phyloP scores from a whole-genome alignment of 1,140 invertebrate species.

The Brachystomella parvula region DNA sequence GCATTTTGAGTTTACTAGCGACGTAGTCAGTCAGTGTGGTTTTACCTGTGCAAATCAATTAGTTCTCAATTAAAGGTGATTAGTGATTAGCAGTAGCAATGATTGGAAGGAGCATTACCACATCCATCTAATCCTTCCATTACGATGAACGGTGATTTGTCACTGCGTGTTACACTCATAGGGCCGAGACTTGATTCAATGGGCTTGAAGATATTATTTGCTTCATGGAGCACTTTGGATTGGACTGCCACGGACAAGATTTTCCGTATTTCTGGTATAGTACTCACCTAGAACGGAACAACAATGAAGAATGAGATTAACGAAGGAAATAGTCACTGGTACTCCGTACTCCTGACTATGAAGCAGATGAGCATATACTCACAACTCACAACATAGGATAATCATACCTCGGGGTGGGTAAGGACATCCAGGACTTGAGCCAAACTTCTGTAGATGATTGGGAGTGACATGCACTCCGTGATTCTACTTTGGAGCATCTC shows the following conservation, averaged over 20 bases:
- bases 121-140: slow-evolving; percentile 36
- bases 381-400: neutral
- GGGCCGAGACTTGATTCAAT: neutral
- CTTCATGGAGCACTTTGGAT: neutral
- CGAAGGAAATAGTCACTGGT: too few relatives aligned
- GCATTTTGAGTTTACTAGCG: slow-evolving; percentile 11
- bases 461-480: neutral
- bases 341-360: neutral
- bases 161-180: neutral
- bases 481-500: too few relatives aligned
- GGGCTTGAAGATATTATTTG: neutral
- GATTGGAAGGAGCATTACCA: slow-evolving; percentile 16
- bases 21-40: slow-evolving; percentile 21
- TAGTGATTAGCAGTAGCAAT: neutral
- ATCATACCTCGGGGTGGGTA: slow-evolving; percentile 16
- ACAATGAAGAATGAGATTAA: too few relatives aligned
- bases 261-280: slow-evolving; percentile 10
- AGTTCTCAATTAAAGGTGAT: neutral
- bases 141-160: slow-evolving; percentile 27
- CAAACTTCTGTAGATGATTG: slow-evolving; percentile 21
- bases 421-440: slow-evolving; percentile 16
- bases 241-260: neutral
- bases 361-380: too few relatives aligned
- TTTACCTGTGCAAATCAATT: slow-evolving; percentile 26
- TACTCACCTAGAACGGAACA: slow-evolving; percentile 9